These are phyloP conservation scores for Urocolius indicus DNA, from an alignment of 2,113 vertebrate genomes.

Conservation along the genomic window DNA sequence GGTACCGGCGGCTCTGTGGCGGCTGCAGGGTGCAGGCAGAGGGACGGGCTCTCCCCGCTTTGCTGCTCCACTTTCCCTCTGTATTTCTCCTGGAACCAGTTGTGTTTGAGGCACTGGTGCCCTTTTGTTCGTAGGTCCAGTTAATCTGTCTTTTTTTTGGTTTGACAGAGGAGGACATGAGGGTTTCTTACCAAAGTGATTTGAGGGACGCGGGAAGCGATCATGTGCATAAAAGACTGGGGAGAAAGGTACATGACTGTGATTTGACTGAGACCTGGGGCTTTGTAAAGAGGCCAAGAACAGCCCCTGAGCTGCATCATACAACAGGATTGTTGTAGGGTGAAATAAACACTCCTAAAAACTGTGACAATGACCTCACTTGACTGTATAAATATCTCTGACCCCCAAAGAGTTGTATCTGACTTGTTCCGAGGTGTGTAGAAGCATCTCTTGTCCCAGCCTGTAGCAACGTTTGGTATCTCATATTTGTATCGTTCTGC, in stretches of 20 bases:
- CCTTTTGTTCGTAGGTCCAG: background rate
- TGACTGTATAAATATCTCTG: background rate
- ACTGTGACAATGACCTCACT: background rate
- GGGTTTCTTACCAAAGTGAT: background rate
- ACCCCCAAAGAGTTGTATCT: background rate
- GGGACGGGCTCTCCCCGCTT: background rate
- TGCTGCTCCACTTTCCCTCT: background rate
- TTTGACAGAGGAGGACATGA: background rate
- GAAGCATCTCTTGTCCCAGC: fast-evolving
- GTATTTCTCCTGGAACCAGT: background rate
- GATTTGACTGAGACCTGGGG: background rate
- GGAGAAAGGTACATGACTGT: background rate
- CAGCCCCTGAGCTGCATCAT: background rate
- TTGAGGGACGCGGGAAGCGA: fast-evolving
- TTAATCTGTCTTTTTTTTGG: background rate
- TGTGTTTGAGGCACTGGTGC: background rate
- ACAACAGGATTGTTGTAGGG: background rate
- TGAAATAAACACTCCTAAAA: background rate
- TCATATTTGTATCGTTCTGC: background rate
- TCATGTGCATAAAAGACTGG: background rate
- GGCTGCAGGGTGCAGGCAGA: background rate
- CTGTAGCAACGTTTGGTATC: background rate
- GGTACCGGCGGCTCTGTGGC: background rate
- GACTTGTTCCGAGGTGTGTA: background rate
- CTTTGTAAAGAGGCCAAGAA: background rate